Conservation (phyloP, 2,113 vertebrate species). For the Lamprotornis superbus region DNA sequence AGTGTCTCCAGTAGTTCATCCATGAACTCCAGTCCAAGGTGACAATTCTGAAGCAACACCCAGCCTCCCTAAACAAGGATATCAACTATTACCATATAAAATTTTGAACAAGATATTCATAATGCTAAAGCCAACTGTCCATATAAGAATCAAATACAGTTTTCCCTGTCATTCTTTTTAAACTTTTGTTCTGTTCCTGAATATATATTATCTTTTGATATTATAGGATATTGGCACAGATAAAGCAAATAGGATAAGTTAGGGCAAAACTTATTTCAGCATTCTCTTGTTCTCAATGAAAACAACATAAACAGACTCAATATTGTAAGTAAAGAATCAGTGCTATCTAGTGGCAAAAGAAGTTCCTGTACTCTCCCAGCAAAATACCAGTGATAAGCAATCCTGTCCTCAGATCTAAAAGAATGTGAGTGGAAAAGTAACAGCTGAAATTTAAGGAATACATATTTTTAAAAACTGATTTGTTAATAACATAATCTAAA, state of each 20-base stretch:
- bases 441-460: not conserved
- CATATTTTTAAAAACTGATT: not conserved
- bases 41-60: slow-evolving; percentile 80
- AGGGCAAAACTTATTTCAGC: not conserved
- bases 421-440: not conserved
- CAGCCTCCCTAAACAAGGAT: slow-evolving; percentile 73
- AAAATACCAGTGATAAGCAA: not conserved
- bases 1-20: slow-evolving; percentile 75
- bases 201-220: not conserved
- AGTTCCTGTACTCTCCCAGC: not conserved
- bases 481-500: not conserved
- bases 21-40: slow-evolving; percentile 79
- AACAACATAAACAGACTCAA: not conserved
- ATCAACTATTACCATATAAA: not conserved
- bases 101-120: not conserved
- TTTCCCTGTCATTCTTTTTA: not conserved
- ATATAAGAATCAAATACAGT: not conserved
- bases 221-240: not conserved
- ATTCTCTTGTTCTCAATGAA: not conserved
- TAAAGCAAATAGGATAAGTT: not conserved
- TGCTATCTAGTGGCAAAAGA: slow-evolving; percentile 72
- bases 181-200: not conserved
- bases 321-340: slow-evolving; percentile 47
- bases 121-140: not conserved
- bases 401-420: not conserved